phyloP scores from a whole-genome alignment of 2,888 invertebrate genomes.

The Subacronicta megacephala region DNA sequence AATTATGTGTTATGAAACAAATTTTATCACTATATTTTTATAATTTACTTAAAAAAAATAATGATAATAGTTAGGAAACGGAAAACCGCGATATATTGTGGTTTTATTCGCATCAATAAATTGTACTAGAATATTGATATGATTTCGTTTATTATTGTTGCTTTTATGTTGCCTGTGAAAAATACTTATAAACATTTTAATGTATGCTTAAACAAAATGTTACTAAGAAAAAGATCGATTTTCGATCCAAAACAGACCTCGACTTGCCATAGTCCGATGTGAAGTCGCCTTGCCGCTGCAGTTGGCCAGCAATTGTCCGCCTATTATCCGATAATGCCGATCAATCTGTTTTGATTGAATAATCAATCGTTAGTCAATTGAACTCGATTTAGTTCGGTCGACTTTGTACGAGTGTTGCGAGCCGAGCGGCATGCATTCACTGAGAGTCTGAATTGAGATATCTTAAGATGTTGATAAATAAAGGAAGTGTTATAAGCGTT shows the following conservation, averaged over 20 bases:
- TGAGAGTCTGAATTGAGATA: slow-evolving; percentile 15
- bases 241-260: too few relatives aligned
- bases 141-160: too few relatives aligned
- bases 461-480: background rate
- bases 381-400: slow-evolving; percentile 75
- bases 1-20: background rate
- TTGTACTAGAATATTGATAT: too few relatives aligned
- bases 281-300: slow-evolving; percentile 61
- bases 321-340: slow-evolving; percentile 87
- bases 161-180: too few relatives aligned
- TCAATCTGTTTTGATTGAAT: slow-evolving; percentile 88
- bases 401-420: slow-evolving; percentile 41
- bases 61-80: too few relatives aligned
- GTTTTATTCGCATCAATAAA: too few relatives aligned
- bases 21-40: too few relatives aligned
- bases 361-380: slow-evolving; percentile 89
- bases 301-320: slow-evolving; percentile 67
- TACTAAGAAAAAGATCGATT: too few relatives aligned
- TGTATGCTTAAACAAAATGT: too few relatives aligned
- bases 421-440: slow-evolving; percentile 48
- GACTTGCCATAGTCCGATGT: slow-evolving; percentile 11
- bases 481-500: background rate
- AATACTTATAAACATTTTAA: too few relatives aligned
- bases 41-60: too few relatives aligned
- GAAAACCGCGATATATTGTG: too few relatives aligned